These are phyloP conservation scores for Diadegma fenestrale DNA, from an alignment of 2,888 invertebrate genomes.

Conservation along the genomic window DNA sequence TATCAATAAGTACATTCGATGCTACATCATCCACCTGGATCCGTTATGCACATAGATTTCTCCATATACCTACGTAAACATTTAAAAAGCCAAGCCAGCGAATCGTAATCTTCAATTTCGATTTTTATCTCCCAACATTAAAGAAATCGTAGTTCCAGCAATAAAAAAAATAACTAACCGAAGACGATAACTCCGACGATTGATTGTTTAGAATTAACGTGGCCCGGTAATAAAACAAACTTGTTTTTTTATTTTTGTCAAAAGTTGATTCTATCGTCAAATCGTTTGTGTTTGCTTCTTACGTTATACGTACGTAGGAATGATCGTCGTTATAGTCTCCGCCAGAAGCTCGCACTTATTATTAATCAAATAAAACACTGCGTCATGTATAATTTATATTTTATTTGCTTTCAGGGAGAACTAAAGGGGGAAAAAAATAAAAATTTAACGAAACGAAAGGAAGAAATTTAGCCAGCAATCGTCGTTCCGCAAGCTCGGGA, in stretches of 20 bases:
- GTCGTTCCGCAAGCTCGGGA: slow-evolving; percentile 8
- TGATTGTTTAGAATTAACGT: neutral
- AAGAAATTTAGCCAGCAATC: slow-evolving; percentile 10
- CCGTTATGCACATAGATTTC: neutral
- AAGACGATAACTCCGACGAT: slow-evolving; percentile 23
- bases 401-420: neutral
- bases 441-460: neutral
- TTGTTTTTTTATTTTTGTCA: neutral
- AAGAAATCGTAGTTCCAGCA: neutral
- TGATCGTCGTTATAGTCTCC: neutral
- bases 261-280: neutral
- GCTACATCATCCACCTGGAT: slow-evolving; percentile 1
- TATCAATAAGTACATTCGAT: neutral
- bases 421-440: neutral
- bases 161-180: slow-evolving; percentile 21
- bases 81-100: neutral
- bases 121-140: neutral
- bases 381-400: neutral
- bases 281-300: neutral
- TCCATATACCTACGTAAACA: neutral
- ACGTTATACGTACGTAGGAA: slow-evolving; percentile 16
- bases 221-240: neutral
- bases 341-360: neutral
- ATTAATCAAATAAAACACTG: neutral
- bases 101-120: neutral